Evolutionary conservation across 1,140 invertebrate species (phyloP), one percentile per base, ranked within the genome.

Genomic region (Ceratosolen fusciceps): DNA sequence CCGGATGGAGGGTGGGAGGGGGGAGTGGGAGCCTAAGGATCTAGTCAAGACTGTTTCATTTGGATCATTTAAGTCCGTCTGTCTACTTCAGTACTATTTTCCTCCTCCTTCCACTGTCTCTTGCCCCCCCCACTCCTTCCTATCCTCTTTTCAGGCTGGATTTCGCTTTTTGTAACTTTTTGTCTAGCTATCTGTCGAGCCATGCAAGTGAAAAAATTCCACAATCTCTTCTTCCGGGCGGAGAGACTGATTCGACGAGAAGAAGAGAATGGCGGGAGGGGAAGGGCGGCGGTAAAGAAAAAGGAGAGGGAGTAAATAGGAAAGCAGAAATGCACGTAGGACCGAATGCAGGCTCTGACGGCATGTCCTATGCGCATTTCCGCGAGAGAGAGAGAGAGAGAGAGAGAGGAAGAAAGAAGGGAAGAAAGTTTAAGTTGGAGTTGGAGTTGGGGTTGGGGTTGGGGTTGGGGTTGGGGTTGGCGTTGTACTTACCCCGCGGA

Each of bases 211-310:
- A 77, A 71, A 71, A 77, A 77, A 62, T 62, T 70, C 65, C 21
- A 21, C 56, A 78, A 78, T 78, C 76, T 72, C 68, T 54, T 76
- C n/a, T 77, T 70, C 75, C 65, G 24, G 65, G 19, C 52, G 2
- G 39, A 26, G 68, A 72, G 54, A 31, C 39, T 72, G 75, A 70
- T 70, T 77, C 52, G 39, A 73, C 21, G 39, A 39, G 24, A 8
- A 58, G 65, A 34, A 37, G n/a, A 26, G 29, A 21, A 34, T 39
- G 47, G 24, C 0, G 49, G 76, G 74, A 77, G n/a, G n/a, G n/a
- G n/a, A n/a, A n/a, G n/a, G n/a, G 72, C 68, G 72, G 62, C 39
- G 24, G 54, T 14, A 58, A n/a, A 37, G n/a, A 74, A 52, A 68
- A 68, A 39, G 26, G 12, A 72, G n/a, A n/a, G 12, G n/a, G 26